These are phyloP conservation scores for Decapterus maruadsi DNA, from an alignment of 2,797 vertebrate species.

Conservation along the genomic window DNA sequence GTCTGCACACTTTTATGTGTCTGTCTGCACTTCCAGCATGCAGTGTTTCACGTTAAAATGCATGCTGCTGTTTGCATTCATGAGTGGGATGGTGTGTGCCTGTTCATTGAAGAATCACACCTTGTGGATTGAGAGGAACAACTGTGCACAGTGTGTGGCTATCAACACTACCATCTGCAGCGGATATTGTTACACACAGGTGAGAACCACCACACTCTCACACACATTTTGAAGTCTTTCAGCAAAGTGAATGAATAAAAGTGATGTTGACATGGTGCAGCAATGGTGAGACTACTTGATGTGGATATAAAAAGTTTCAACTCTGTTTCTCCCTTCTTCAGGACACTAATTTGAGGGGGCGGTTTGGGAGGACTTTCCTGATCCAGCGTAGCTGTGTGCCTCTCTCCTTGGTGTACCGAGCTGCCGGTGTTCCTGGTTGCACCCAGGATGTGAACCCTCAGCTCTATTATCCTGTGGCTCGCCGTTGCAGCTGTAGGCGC, in stretches of 20 bases:
- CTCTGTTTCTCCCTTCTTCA: constrained; percentile 53
- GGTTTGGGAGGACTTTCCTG: constrained; percentile 85
- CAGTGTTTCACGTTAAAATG: constrained; percentile 72
- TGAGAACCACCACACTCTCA: constrained; percentile 62
- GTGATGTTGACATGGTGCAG: background rate
- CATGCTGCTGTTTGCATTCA: constrained; percentile 80
- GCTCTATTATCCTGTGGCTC: constrained; percentile 88
- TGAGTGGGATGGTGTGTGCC: constrained; percentile 72
- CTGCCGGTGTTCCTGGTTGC: constrained; percentile 87
- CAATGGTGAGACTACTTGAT: too few species aligned
- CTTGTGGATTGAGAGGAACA: constrained; percentile 88
- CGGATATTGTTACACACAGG: constrained; percentile 93
- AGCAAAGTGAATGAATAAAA: background rate
- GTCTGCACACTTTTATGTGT: background rate
- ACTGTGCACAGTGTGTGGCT: constrained; percentile 89
- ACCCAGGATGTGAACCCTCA: constrained; percentile 83
- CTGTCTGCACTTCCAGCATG: constrained; percentile 75
- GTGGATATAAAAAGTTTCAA: background rate
- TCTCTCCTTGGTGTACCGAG: constrained; percentile 85
- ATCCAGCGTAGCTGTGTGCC: constrained; percentile 91
- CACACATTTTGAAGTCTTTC: background rate
- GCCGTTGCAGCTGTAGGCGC: constrained; percentile 88
- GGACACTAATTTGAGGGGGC: constrained; percentile 90
- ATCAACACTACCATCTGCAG: constrained; percentile 95
- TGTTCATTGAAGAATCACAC: constrained; percentile 89